Conservation (phyloP, 1,140 invertebrate genomes). For the Megalopta genalis region DNA sequence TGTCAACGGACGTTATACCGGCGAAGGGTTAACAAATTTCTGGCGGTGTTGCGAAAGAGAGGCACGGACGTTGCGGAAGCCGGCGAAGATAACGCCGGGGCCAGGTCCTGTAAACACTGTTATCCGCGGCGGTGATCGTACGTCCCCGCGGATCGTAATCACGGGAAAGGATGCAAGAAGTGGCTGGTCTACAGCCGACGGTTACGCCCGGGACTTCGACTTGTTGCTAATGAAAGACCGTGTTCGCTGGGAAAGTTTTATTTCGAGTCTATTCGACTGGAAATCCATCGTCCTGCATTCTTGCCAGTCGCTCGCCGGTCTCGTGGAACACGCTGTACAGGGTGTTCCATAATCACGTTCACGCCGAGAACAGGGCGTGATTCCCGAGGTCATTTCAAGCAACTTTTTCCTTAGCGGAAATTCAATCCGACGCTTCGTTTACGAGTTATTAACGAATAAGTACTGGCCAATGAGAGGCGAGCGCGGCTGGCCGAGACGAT, state of each 20-base stretch:
- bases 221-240: conserved; percentile 5
- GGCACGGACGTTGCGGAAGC: conserved; percentile 59
- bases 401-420: too few relatives aligned
- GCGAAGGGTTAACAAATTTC: conserved; percentile 2
- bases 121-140: conserved; percentile 50
- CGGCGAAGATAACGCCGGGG: conserved; percentile 51
- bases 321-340: too few relatives aligned
- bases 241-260: background rate
- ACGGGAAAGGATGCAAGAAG: conserved; percentile 41
- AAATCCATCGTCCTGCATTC: too few relatives aligned
- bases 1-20: background rate
- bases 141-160: conserved; percentile 47
- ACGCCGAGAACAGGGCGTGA: too few relatives aligned
- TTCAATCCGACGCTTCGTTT: too few relatives aligned
- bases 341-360: too few relatives aligned
- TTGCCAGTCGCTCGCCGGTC: too few relatives aligned
- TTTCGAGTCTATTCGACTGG: too few relatives aligned
- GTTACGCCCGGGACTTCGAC: conserved; percentile 27
- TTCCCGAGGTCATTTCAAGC: too few relatives aligned
- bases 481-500: too few relatives aligned
- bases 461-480: too few relatives aligned
- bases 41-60: conserved; percentile 48
- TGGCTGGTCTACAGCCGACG: conserved; percentile 11
- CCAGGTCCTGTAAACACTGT: conserved; percentile 59
- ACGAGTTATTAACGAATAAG: too few relatives aligned